A percentile compares a stretch with the other conserved stretches of the same genome.
phyloP scores from a whole-genome alignment of 2,888 invertebrate genomes.

The Plebejus anna region DNA sequence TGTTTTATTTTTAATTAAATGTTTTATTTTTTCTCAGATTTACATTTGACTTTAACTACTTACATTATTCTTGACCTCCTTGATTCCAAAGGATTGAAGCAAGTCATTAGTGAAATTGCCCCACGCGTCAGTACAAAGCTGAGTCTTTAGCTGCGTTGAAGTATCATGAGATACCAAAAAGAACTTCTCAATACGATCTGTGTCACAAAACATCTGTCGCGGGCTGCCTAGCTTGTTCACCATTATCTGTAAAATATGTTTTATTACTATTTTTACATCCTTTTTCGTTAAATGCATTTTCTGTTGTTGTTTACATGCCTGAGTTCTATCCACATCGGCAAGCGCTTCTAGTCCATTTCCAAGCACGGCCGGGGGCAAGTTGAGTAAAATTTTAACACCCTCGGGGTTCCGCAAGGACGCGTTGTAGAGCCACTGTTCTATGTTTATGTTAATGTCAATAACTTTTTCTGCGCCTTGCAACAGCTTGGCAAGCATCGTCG shows the following conservation, averaged over 20 bases:
- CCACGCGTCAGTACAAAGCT: conserved; percentile 63
- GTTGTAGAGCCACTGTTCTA: conserved; percentile 65
- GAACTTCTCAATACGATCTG: conserved; percentile 54
- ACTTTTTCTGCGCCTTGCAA: conserved; percentile 60
- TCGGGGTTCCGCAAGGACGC: conserved; percentile 60
- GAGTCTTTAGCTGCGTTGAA: conserved; percentile 49
- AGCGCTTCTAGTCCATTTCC: conserved; percentile 64
- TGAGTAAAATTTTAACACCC: conserved; percentile 54
- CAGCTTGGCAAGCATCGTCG: conserved; percentile 63
- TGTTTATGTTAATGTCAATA: conserved; percentile 59
- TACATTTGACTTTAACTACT: conserved; percentile 41
- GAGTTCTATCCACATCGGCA: conserved; percentile 65
- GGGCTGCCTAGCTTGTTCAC: conserved; percentile 61
- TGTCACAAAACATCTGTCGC: conserved; percentile 68
- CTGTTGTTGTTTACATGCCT: conserved; percentile 47
- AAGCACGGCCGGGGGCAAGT: conserved; percentile 52
- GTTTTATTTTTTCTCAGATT: not conserved
- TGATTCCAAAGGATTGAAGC: conserved; percentile 61
- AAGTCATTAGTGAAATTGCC: conserved; percentile 62
- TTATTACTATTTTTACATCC: not conserved
- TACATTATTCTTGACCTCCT: conserved; percentile 64
- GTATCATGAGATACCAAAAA: conserved; percentile 53
- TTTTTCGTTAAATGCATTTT: not conserved
- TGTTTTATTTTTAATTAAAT: not conserved
- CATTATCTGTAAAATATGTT: conserved; percentile 52